These are phyloP conservation scores for Ctenoplectra terminalis DNA, from an alignment of 1,140 invertebrate species.

Conservation along the genomic window DNA sequence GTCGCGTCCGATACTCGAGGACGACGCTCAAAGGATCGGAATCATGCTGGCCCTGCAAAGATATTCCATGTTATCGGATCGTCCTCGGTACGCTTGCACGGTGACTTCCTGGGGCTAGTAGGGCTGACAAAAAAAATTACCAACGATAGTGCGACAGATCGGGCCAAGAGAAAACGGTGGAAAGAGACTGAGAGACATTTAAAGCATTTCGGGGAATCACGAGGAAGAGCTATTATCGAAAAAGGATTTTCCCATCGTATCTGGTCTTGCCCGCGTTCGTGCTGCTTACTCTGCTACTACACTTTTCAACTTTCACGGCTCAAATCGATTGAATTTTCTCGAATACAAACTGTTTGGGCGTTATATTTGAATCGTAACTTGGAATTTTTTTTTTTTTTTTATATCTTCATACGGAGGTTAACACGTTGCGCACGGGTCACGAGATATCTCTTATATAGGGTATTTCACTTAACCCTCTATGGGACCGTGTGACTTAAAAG, in stretches of 20 bases:
- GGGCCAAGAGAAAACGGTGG: slow-evolving; percentile 1
- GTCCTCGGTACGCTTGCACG: slow-evolving; percentile 45
- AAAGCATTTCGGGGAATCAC: slow-evolving; percentile 57
- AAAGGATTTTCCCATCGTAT: slow-evolving; percentile 57
- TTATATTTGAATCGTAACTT: too few species aligned
- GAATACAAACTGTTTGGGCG: too few species aligned
- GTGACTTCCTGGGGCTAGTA: slow-evolving; percentile 11
- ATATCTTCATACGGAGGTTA: too few species aligned
- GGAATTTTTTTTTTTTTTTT: too few species aligned
- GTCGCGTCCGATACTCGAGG: slow-evolving; percentile 41
- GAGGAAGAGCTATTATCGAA: slow-evolving; percentile 55
- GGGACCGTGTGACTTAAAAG: too few species aligned
- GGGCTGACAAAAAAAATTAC: slow-evolving; percentile 13
- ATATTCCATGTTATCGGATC: slow-evolving; percentile 59
- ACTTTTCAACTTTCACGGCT: slow-evolving; percentile 27
- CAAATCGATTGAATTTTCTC: background rate
- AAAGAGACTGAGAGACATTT: slow-evolving; percentile 47
- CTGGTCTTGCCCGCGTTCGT: slow-evolving; percentile 22
- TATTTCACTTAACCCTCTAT: too few species aligned
- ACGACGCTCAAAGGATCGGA: slow-evolving; percentile 58
- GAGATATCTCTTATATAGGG: too few species aligned
- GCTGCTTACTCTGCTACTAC: background rate
- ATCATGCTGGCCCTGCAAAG: slow-evolving; percentile 38
- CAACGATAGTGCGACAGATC: slow-evolving; percentile 1
- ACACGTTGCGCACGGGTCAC: too few species aligned